phyloP scores from a whole-genome alignment of 1,140 invertebrate genomes.

The Drosophila biarmipes region DNA sequence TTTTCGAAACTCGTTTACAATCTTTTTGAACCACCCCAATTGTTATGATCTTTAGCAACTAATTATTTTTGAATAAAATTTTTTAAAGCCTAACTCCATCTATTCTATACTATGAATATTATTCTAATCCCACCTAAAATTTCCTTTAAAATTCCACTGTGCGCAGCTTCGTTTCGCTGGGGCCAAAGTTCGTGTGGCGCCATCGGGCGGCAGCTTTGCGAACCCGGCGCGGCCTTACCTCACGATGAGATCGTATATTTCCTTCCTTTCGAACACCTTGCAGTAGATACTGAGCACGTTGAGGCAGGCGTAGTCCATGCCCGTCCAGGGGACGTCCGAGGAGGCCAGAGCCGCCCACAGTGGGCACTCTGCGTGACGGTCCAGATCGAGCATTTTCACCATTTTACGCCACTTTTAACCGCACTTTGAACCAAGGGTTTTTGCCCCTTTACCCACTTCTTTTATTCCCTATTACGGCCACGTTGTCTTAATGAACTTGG shows the following conservation, averaged over 20 bases:
- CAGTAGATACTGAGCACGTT: slow-evolving; percentile 92
- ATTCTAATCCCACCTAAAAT: too few species aligned
- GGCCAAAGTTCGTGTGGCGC: slow-evolving; percentile 40
- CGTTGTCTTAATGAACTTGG: slow-evolving; percentile 56
- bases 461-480: slow-evolving; percentile 17
- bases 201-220: slow-evolving; percentile 59
- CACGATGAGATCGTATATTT: slow-evolving; percentile 91
- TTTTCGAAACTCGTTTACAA: too few species aligned
- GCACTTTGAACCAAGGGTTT: slow-evolving; percentile 25
- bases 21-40: too few species aligned
- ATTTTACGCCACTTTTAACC: slow-evolving; percentile 63
- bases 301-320: slow-evolving; percentile 91
- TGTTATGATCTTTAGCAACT: too few species aligned
- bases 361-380: slow-evolving; percentile 86
- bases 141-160: slow-evolving; percentile 14
- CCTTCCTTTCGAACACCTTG: slow-evolving; percentile 92
- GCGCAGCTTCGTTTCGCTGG: background rate
- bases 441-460: slow-evolving; percentile 23
- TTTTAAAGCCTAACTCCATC: too few species aligned
- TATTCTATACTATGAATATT: too few species aligned
- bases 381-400: slow-evolving; percentile 86
- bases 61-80: too few species aligned
- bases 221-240: slow-evolving; percentile 86
- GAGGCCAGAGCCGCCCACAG: slow-evolving; percentile 86
- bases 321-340: slow-evolving; percentile 89